Percentiles rank a stretch among this genome's conserved stretches.
Evolutionary conservation across 2,888 invertebrate species (phyloP).

Genomic region (Cylloceria caligata): DNA sequence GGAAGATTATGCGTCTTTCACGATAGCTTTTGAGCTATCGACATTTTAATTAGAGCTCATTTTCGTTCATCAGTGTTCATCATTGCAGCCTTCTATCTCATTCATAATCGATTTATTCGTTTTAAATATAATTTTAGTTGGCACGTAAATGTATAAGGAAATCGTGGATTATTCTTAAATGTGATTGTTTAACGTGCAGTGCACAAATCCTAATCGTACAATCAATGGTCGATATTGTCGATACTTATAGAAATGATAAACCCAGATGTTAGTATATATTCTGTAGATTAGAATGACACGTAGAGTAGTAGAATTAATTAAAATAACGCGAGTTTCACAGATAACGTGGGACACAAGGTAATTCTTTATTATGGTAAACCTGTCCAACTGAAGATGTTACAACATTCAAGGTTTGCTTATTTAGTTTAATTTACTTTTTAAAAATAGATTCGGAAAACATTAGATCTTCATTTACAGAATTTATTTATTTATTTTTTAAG

Average conservation of each 20-base stretch:
- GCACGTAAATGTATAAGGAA: background rate
- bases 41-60: background rate
- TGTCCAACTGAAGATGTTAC: background rate
- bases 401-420: background rate
- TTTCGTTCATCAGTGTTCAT: background rate
- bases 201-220: constrained; percentile 79
- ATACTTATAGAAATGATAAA: constrained; percentile 47
- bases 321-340: background rate
- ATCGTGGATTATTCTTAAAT: constrained; percentile 69
- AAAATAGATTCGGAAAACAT: background rate
- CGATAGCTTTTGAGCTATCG: background rate
- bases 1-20: constrained; percentile 26
- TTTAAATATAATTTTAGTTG: background rate
- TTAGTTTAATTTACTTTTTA: background rate
- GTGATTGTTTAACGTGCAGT: constrained; percentile 77
- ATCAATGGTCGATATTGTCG: constrained; percentile 77
- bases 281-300: constrained; percentile 11
- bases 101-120: background rate
- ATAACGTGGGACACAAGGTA: background rate
- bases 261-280: constrained; percentile 31
- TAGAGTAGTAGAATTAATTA: background rate
- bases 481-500: background rate
- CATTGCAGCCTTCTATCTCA: background rate
- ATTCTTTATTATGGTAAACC: background rate
- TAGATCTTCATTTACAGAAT: background rate